These are phyloP conservation scores for Psylliodes chrysocephalus DNA, from an alignment of 2,888 invertebrate species.

Conservation along the genomic window DNA sequence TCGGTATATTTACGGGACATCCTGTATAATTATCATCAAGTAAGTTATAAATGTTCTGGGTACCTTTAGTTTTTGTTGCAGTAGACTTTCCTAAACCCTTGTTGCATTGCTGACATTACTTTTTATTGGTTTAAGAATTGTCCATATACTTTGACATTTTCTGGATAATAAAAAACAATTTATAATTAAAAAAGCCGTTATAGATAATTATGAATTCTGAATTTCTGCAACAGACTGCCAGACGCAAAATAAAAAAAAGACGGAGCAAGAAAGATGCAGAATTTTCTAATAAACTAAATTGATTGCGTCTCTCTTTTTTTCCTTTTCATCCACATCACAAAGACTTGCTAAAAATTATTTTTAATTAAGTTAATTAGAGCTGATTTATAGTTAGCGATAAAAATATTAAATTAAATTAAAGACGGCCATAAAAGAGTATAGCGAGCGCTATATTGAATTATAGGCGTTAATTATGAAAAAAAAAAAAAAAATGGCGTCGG, in stretches of 20 bases:
- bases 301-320: slow-evolving; percentile 57
- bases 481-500: slow-evolving; percentile 28
- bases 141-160: too few species aligned
- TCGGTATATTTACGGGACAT: too few species aligned
- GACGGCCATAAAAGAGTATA: slow-evolving; percentile 61
- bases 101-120: too few species aligned
- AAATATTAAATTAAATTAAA: slow-evolving; percentile 65
- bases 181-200: background rate
- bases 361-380: slow-evolving; percentile 63
- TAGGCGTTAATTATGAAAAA: slow-evolving; percentile 47
- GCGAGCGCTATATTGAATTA: slow-evolving; percentile 49
- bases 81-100: too few species aligned
- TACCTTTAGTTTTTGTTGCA: too few species aligned
- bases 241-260: too few species aligned
- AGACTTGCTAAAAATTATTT: slow-evolving; percentile 63
- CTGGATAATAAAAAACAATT: too few species aligned
- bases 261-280: slow-evolving; percentile 45
- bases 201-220: background rate
- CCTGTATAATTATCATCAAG: too few species aligned
- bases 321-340: slow-evolving; percentile 57
- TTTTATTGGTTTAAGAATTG: too few species aligned
- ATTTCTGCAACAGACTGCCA: background rate
- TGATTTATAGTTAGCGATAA: slow-evolving; percentile 64
- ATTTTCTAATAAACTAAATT: slow-evolving; percentile 38
- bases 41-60: too few species aligned